Evolutionary conservation across 1,140 invertebrate species (phyloP).

Genomic region (Drosophila repletoides): DNA sequence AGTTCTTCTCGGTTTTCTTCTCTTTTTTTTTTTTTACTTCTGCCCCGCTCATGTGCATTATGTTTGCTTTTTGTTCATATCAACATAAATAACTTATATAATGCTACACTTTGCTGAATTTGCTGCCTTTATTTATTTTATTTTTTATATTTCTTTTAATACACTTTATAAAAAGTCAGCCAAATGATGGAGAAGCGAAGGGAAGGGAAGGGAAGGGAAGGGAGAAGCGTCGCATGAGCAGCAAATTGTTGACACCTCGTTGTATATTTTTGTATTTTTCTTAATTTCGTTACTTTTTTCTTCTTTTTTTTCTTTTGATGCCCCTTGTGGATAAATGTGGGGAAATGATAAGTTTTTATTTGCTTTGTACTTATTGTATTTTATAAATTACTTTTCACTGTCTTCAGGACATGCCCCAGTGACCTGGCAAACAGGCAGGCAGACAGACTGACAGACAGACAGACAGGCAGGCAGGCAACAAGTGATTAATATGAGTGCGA

Average conservation of each 20-base stretch:
- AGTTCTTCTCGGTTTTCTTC: slow-evolving; percentile 1
- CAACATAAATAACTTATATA: slow-evolving; percentile 73
- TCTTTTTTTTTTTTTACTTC: neutral
- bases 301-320: slow-evolving; percentile 25
- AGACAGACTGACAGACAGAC: neutral
- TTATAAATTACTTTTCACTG: slow-evolving; percentile 44
- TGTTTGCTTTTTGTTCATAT: slow-evolving; percentile 68
- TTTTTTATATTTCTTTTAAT: slow-evolving; percentile 34
- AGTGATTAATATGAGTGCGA: slow-evolving; percentile 17
- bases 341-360: slow-evolving; percentile 33
- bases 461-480: slow-evolving; percentile 6
- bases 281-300: slow-evolving; percentile 37
- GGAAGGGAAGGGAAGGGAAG: neutral
- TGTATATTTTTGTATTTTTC: slow-evolving; percentile 16
- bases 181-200: neutral
- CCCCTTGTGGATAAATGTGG: slow-evolving; percentile 29
- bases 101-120: slow-evolving; percentile 56
- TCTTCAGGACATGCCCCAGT: slow-evolving; percentile 30
- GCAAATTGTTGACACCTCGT: slow-evolving; percentile 46
- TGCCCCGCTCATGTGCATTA: slow-evolving; percentile 54
- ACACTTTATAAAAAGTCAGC: slow-evolving; percentile 34
- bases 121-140: slow-evolving; percentile 34
- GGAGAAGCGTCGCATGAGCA: slow-evolving; percentile 22
- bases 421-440: slow-evolving; percentile 10
- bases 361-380: slow-evolving; percentile 34